phyloP scores from a whole-genome alignment of 2,113 vertebrate species.

The Lontra canadensis region DNA sequence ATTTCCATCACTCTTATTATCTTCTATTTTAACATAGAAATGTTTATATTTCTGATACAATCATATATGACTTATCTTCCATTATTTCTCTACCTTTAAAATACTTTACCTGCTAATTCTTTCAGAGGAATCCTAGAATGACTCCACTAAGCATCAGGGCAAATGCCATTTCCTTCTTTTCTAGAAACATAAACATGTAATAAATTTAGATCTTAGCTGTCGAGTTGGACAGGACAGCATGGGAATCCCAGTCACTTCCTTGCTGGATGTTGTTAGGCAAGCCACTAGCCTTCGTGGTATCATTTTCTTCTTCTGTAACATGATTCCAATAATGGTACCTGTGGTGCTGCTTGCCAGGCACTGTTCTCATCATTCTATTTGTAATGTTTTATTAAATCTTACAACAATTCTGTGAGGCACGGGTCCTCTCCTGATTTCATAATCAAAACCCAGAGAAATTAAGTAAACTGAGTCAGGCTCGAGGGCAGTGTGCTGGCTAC shows the following conservation, averaged over 20 bases:
- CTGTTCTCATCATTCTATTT: background rate
- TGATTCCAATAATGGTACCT: background rate
- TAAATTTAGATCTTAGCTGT: background rate
- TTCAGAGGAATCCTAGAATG: background rate
- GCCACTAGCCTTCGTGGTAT: background rate
- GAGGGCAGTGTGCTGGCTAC: background rate
- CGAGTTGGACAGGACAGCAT: background rate
- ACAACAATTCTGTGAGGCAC: background rate
- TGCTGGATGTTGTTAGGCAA: background rate
- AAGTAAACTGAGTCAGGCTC: background rate
- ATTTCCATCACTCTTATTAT: background rate
- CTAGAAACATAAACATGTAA: background rate
- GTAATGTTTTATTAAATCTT: background rate
- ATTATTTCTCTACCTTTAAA: background rate
- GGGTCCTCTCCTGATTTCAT: background rate
- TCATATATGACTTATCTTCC: background rate
- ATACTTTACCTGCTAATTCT: background rate
- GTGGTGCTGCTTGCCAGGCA: background rate
- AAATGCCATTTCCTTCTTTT: background rate
- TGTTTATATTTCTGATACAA: background rate
- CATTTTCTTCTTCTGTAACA: background rate
- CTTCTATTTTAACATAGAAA: constrained; percentile 11
- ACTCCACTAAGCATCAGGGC: background rate
- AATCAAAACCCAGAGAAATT: background rate
- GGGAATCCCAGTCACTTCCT: background rate